Evolutionary conservation across 1,140 invertebrate species (phyloP), one percentile per base, ranked within the genome.

Genomic region (Cotesia typhae): DNA sequence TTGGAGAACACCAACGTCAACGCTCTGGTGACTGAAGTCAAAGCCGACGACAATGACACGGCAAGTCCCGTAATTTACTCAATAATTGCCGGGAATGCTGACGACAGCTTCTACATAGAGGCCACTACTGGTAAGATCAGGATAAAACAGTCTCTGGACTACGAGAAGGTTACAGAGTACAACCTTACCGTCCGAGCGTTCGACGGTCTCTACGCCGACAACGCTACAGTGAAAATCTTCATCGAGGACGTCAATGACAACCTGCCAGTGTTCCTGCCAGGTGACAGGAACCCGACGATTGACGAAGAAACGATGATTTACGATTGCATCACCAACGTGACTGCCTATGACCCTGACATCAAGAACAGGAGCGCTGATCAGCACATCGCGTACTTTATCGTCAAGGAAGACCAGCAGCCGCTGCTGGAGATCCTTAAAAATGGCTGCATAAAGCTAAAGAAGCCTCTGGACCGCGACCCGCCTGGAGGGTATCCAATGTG

Each of bases 231-330:
- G 0, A 88, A 90, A 35, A 94, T 96, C 35, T 91, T 92, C 70
- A 92, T 96, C 59, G 90, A 90, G 72, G 94, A 96, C 79, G 90
- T 95, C 3, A 96, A 96, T 79, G 94, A 96, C 79, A 94, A 95
- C 83, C 90, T 90, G 0, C 95, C 95, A 0, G 88, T 92, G 0
- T 96, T 96, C 79, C 86, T 10, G 10, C 41, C 91, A 59, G 75
- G 87, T 6, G 84, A 91, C 0, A 90, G 89, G 64, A 93, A 91
- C 67, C 91, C 89, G 9, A 92, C 90, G 3, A 92, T 94, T 64
- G 84, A 90, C 61, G 94, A 95, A 82, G 92, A 94, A 80, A 86
- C 84, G 65, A 75, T 92, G 10, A 85, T 90, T 65, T 82, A 87
- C 69, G 89, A 90, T 91, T 76, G 90, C 88, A 86, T 87, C 12